These are phyloP conservation scores for Rhagologus leucostigma DNA, from an alignment of 2,113 vertebrate species.

Conservation along the genomic window DNA sequence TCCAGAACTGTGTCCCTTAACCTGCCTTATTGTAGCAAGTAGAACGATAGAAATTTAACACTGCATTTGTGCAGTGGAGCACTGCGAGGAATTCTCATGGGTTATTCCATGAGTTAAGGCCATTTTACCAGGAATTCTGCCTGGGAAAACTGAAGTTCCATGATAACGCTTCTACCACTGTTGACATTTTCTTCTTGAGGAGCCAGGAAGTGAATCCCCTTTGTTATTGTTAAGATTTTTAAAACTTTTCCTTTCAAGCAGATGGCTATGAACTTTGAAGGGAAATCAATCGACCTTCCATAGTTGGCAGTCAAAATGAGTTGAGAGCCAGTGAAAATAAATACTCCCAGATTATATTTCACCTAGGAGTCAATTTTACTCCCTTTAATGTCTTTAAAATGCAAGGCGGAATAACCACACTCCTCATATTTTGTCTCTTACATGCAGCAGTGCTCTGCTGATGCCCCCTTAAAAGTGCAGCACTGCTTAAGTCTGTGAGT, in stretches of 20 bases:
- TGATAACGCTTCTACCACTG: accelerated
- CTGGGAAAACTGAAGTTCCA: background rate
- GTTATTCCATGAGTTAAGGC: background rate
- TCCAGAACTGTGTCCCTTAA: background rate
- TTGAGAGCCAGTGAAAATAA: constrained; percentile 10
- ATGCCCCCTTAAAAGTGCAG: background rate
- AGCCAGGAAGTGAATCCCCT: background rate
- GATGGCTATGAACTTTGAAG: background rate
- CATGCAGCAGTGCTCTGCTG: background rate
- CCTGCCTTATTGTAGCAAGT: background rate
- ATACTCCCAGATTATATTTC: background rate
- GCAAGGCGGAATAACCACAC: background rate
- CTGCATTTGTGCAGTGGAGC: background rate
- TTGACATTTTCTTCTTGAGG: background rate
- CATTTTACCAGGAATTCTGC: background rate
- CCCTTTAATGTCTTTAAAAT: background rate
- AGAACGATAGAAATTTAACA: background rate
- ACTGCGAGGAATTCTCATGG: background rate
- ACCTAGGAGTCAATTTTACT: background rate
- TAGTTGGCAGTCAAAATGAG: background rate
- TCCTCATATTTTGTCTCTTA: background rate
- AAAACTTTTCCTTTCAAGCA: background rate
- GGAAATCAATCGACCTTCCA: background rate
- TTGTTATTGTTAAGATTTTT: background rate
- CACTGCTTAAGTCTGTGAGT: background rate